Base-by-base conservation (phyloP, 2,888 invertebrate species). In the Dryocosmus kuriphilus region DNA sequence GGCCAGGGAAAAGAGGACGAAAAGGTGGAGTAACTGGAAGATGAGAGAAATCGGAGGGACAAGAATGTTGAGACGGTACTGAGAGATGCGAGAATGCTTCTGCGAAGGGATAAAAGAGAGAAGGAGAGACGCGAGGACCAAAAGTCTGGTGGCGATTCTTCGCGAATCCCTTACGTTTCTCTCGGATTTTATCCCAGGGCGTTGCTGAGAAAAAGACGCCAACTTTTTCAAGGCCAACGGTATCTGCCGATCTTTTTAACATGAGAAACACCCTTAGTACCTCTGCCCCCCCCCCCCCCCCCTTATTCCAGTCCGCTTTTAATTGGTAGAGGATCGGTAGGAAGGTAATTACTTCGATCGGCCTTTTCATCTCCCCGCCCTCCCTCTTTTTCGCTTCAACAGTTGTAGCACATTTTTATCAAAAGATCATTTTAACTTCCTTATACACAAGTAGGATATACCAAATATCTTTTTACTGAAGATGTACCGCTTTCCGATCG, bases 321-420 rank as follows among this genome's bases (percentile, higher is more conserved):
- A 83, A 83, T 83, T 80, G 81, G 81, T 74, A 67, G 38, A 80
- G 67, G 77, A 79, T 80, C 79, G 63, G 75, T 62, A 76, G 79
- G 76, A 71, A 77, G 62, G 71, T 76, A 79, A 83, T 83, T 81
- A 80, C 74, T 63, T 76, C 55, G 71, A 67, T 65, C 46, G n/a
- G 41, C 61, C 61, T 57, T 55, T 71, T 74, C 46, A 16, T 22
- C 60, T 57, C 51, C 46, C 46, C 71, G n/a, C 51, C 71, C 63
- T 60, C 46, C n/a, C 35, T n/a, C n/a, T 11, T 35, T 30, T 30
- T 32, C 30, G 8, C 30, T 62, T 62, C 19, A 19, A 27, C 35
- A 35, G 57, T 60, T 60, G 24, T 24, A 60, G 27, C 51, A 1
- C 51, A 55, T 55, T 27, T 60, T 60, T 24, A 60, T 60, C 57